Percentiles rank a stretch among this genome's conserved stretches.
phyloP scores from a whole-genome alignment of 2,797 vertebrate genomes.

The Ficedula albicollis region DNA sequence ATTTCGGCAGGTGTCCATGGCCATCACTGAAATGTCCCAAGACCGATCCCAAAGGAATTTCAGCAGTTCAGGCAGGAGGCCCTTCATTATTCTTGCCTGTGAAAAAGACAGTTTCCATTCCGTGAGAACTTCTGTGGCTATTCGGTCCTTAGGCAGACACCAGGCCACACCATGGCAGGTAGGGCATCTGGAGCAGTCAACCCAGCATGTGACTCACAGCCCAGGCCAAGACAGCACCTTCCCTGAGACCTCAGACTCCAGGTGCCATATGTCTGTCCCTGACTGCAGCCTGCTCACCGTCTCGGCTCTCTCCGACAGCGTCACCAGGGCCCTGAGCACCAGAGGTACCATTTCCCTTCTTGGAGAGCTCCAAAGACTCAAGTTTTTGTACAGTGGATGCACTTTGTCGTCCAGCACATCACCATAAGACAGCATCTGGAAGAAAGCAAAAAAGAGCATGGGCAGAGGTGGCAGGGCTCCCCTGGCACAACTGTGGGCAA shows the following conservation, averaged over 20 bases:
- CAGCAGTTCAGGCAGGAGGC: background rate
- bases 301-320: background rate
- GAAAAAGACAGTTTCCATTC: background rate
- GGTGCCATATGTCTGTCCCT: too few species aligned
- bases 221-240: background rate
- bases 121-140: background rate
- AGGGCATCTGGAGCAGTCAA: background rate
- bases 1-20: background rate
- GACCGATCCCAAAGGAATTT: fast-evolving
- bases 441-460: too few species aligned
- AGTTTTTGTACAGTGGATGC: too few species aligned
- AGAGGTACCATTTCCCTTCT: too few species aligned
- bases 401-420: too few species aligned
- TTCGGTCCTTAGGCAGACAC: too few species aligned
- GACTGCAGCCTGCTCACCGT: background rate
- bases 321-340: background rate
- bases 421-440: too few species aligned
- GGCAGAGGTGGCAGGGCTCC: too few species aligned
- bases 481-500: too few species aligned
- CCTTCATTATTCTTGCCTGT: background rate
- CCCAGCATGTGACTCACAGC: too few species aligned
- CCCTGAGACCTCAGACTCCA: background rate
- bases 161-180: too few species aligned
- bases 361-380: too few species aligned
- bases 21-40: background rate